These are phyloP conservation scores for Pachycephala philippinensis DNA, from an alignment of 2,113 vertebrate genomes.

Conservation along the genomic window DNA sequence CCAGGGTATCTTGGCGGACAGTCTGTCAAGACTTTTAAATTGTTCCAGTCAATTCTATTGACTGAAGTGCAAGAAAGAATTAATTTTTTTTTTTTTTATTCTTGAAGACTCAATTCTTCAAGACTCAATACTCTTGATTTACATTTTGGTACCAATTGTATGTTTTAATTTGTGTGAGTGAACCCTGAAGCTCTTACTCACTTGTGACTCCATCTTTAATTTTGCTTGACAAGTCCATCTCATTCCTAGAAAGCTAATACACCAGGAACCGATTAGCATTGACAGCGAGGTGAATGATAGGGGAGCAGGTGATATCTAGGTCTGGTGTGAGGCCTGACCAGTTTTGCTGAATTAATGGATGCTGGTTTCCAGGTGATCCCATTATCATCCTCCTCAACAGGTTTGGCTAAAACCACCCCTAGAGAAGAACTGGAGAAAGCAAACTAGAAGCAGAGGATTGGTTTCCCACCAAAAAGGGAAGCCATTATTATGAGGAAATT, in stretches of 20 bases:
- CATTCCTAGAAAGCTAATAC: not conserved
- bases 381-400: not conserved
- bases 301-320: not conserved
- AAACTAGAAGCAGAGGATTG: not conserved
- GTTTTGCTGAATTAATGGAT: accelerated
- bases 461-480: not conserved
- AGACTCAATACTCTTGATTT: not conserved
- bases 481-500: not conserved
- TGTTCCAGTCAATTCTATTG: not conserved
- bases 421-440: not conserved
- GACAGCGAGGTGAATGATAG: not conserved
- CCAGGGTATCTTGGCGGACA: not conserved
- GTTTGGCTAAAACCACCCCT: not conserved
- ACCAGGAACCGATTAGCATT: not conserved
- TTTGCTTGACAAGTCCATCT: not conserved
- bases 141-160: not conserved
- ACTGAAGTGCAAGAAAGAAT: not conserved
- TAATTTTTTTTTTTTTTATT: not conserved
- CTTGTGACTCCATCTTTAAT: not conserved
- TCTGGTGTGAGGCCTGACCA: not conserved
- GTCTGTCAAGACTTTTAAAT: not conserved
- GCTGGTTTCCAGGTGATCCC: not conserved
- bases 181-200: not conserved
- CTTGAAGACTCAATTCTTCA: not conserved
- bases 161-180: not conserved